Evolutionary conservation across 2,113 vertebrate genomes (phyloP).

Genomic region (Mormyrus lacerda): DNA sequence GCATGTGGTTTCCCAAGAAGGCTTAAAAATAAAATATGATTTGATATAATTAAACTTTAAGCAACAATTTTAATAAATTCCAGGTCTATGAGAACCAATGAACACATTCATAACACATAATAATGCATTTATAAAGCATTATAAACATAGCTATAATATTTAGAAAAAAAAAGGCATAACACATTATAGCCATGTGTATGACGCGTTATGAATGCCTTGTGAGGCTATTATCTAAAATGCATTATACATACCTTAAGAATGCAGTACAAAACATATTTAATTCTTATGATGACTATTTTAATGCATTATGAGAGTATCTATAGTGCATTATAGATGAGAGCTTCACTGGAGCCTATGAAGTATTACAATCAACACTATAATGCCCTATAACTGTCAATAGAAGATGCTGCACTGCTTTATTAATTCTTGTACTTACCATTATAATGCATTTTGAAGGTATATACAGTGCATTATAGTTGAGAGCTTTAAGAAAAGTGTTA

Average conservation of each 20-base stretch:
- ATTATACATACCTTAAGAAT: not conserved
- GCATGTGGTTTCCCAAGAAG: not conserved
- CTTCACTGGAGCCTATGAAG: not conserved
- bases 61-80: not conserved
- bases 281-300: not conserved
- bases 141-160: not conserved
- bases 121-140: not conserved
- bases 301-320: not conserved
- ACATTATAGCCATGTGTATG: not conserved
- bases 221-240: not conserved
- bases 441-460: not conserved
- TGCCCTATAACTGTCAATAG: not conserved
- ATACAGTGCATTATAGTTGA: not conserved
- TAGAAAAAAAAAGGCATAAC: not conserved
- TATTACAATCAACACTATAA: not conserved
- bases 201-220: not conserved
- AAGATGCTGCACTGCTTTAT: not conserved
- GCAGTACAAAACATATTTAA: not conserved
- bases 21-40: not conserved
- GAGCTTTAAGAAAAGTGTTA: not conserved
- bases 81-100: not conserved
- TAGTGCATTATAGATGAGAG: not conserved
- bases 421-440: not conserved
- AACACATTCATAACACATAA: not conserved
- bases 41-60: not conserved